phyloP scores from a whole-genome alignment of 2,797 vertebrate species.

The Pseudocheirus occidentalis region DNA sequence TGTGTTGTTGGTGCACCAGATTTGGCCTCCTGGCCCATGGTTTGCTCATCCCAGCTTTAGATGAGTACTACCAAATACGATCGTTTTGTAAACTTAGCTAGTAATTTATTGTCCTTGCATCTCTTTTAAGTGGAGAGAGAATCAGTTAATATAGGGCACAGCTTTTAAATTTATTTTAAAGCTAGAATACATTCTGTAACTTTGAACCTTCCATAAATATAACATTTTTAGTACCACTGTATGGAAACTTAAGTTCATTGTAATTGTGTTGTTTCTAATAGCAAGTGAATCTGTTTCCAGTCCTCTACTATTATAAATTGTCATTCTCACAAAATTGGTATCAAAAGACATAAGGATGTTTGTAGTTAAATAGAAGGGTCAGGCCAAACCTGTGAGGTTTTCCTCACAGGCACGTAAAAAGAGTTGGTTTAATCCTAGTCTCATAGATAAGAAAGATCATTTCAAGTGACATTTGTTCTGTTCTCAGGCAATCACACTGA shows the following conservation, averaged over 20 bases:
- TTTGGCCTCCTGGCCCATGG: neutral
- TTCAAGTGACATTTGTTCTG: neutral
- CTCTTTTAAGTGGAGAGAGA: neutral
- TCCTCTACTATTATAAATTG: neutral
- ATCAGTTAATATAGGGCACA: neutral
- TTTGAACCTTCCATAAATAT: neutral
- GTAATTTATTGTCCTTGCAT: neutral
- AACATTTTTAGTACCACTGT: neutral
- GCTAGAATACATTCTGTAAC: neutral
- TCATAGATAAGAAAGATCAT: neutral
- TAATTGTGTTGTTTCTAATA: neutral
- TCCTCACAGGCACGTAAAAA: neutral
- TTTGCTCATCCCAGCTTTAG: neutral
- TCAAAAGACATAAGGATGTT: neutral
- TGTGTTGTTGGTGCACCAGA: neutral
- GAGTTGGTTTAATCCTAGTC: neutral
- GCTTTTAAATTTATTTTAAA: neutral
- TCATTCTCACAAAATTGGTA: neutral
- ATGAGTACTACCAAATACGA: neutral
- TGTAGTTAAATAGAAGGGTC: neutral
- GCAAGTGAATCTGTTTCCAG: neutral
- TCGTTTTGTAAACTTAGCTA: neutral
- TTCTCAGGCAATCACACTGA: neutral
- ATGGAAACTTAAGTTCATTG: neutral
- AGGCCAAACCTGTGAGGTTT: neutral